A percentile compares a stretch with the other conserved stretches of the same genome.
Conservation (phyloP, 2,113 vertebrate genomes). For the Heliornis fulica region DNA sequence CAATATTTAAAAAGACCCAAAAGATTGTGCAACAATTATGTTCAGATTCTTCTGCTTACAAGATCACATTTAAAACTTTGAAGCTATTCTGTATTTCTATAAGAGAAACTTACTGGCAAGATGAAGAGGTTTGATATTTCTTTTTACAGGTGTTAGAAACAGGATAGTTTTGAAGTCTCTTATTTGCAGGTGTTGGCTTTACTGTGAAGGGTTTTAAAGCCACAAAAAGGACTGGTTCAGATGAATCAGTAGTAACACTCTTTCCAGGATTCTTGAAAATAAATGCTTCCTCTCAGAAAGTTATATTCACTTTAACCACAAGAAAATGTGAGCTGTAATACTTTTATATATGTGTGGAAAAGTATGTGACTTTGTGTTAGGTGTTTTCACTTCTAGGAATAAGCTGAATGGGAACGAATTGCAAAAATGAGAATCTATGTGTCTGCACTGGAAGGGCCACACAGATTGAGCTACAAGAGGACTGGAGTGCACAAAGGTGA, state of each 20-base stretch:
- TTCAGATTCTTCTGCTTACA: not conserved
- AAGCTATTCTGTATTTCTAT: not conserved
- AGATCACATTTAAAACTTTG: not conserved
- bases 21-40: not conserved
- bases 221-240: not conserved
- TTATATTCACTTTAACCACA: not conserved
- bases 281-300: not conserved
- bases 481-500: fast-evolving
- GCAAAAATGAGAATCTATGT: not conserved
- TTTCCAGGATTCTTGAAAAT: not conserved
- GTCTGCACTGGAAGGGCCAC: too few relatives aligned
- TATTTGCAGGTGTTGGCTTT: not conserved
- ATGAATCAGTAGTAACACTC: fast-evolving
- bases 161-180: not conserved
- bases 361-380: not conserved
- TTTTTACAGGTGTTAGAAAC: not conserved
- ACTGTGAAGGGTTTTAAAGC: not conserved
- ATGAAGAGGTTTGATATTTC: not conserved
- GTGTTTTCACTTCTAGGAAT: not conserved
- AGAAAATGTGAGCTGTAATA: not conserved
- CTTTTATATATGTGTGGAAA: not conserved
- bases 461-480: fast-evolving
- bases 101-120: not conserved
- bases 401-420: not conserved
- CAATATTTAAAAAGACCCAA: not conserved